Evolutionary conservation across 2,888 invertebrate genomes (phyloP).

Genomic region (Drosophila recens): DNA sequence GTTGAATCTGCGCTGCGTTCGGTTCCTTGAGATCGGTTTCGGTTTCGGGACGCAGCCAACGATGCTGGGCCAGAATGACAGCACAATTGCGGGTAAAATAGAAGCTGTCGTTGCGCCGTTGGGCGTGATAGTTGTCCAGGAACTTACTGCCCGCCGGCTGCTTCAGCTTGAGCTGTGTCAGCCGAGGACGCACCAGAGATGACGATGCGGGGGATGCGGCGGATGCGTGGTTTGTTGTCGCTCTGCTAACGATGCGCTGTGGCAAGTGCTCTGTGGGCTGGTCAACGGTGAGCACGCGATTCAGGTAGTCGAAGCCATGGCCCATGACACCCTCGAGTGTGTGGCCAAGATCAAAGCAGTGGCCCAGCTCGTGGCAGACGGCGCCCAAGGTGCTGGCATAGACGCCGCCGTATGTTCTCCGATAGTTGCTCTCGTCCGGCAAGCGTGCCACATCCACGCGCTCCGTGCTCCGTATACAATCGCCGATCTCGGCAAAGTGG

Average conservation of each 20-base stretch:
- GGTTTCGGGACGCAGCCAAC: constrained; percentile 75
- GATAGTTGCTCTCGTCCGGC: constrained; percentile 97
- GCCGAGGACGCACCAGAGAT: constrained; percentile 54
- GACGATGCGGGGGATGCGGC: constrained; percentile 2
- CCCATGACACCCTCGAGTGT: constrained; percentile 97
- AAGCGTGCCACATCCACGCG: constrained; percentile 90
- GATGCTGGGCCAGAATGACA: constrained; percentile 82
- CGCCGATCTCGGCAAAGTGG: constrained; percentile 88
- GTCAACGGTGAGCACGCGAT: constrained; percentile 90
- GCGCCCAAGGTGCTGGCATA: constrained; percentile 96
- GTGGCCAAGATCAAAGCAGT: constrained; percentile 97
- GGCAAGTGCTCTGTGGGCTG: constrained; percentile 85
- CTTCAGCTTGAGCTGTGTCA: constrained; percentile 80
- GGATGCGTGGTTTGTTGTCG: background rate
- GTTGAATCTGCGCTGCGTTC: constrained; percentile 36
- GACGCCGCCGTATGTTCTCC: constrained; percentile 94
- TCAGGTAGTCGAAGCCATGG: constrained; percentile 93
- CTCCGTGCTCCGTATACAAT: constrained; percentile 85
- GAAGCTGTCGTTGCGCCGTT: constrained; percentile 82
- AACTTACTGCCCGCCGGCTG: constrained; percentile 56
- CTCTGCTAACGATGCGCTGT: constrained; percentile 70
- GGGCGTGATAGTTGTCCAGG: constrained; percentile 83
- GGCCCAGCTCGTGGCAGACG: constrained; percentile 94
- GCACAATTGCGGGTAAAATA: constrained; percentile 84
- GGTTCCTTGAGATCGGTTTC: constrained; percentile 4